Evolutionary conservation across 2,113 vertebrate genomes (phyloP).

Genomic region (Myrmecophaga tridactyla): DNA sequence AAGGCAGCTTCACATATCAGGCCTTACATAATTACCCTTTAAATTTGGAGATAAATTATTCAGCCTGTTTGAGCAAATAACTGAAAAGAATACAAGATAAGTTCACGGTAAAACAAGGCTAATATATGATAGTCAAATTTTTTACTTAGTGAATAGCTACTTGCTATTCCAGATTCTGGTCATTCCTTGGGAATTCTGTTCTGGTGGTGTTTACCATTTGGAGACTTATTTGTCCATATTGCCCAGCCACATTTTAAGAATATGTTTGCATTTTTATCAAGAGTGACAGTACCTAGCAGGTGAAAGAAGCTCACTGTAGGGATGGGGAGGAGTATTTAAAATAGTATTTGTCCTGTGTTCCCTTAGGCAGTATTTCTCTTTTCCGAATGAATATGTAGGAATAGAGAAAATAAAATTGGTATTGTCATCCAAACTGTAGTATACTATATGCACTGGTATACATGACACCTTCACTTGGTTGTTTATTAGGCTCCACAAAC

Average conservation of each 20-base stretch:
- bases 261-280: background rate
- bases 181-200: conserved; percentile 16
- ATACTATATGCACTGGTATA: background rate
- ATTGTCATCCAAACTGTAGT: background rate
- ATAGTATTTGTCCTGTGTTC: background rate
- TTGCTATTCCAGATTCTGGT: background rate
- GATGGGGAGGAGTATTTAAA: background rate
- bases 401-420: background rate
- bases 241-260: background rate
- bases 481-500: background rate
- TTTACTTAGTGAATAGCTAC: background rate
- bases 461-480: background rate
- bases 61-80: background rate
- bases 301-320: background rate
- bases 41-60: background rate
- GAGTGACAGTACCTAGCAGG: background rate
- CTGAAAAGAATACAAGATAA: conserved; percentile 7
- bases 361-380: background rate
- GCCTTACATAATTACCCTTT: background rate
- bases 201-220: background rate
- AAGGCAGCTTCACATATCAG: background rate
- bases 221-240: background rate
- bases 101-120: background rate
- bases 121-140: background rate
- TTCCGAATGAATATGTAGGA: background rate